Conservation (phyloP, 92 coral and sea anemone species). For the Paragorgia papillata region DNA sequence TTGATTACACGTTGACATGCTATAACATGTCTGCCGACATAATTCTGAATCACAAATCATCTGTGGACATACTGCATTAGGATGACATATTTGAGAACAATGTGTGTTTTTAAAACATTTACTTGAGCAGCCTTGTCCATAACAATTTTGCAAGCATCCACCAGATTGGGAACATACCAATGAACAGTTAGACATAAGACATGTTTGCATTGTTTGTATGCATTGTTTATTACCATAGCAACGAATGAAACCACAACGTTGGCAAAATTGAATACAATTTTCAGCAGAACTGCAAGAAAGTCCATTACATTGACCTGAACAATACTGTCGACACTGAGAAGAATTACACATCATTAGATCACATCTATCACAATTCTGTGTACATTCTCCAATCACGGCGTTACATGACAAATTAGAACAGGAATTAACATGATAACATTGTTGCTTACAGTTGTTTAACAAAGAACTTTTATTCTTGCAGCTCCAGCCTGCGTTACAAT, state of each 20-base stretch:
- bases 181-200: constrained; percentile 8
- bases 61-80: constrained; percentile 7
- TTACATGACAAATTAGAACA: constrained; percentile 19
- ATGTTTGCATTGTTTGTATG: constrained; percentile 20
- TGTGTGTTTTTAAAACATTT: background rate
- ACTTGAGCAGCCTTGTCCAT: constrained; percentile 19
- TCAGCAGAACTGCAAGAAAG: background rate
- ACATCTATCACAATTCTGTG: constrained; percentile 19
- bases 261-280: background rate
- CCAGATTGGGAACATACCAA: constrained; percentile 10
- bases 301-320: constrained; percentile 12
- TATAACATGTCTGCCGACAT: constrained; percentile 26
- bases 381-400: background rate
- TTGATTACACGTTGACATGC: constrained; percentile 1
- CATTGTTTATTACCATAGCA: background rate
- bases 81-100: background rate
- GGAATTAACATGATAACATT: background rate
- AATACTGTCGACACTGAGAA: background rate
- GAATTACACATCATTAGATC: constrained; percentile 15
- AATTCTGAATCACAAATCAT: constrained; percentile 6
- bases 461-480: constrained; percentile 6
- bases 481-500: constrained; percentile 6
- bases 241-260: constrained; percentile 1
- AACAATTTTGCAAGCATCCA: constrained; percentile 5
- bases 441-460: constrained; percentile 2